A percentile compares a stretch with the other conserved stretches of the same genome.
Evolutionary conservation across 2,888 invertebrate species (phyloP).

Genomic region (Brenthis ino): DNA sequence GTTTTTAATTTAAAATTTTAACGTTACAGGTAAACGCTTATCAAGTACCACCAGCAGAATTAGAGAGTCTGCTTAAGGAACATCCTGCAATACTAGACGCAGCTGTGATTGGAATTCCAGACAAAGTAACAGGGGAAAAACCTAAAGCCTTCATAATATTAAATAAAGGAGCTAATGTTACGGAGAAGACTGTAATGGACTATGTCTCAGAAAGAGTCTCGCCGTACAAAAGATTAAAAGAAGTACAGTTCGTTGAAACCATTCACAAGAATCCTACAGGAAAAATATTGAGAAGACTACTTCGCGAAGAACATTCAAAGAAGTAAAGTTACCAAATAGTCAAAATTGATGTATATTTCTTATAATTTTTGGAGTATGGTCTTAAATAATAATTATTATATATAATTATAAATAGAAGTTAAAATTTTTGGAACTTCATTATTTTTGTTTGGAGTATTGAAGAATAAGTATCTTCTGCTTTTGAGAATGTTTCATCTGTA

Average conservation of each 20-base stretch:
- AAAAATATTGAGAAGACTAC: slow-evolving; percentile 86
- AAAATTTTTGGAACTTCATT: no score
- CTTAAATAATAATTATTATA: no score
- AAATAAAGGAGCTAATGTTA: slow-evolving; percentile 67
- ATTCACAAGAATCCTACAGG: slow-evolving; percentile 91
- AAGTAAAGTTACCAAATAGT: slow-evolving; percentile 1
- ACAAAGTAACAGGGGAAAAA: slow-evolving; percentile 86
- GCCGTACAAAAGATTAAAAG: slow-evolving; percentile 87
- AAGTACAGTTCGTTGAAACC: slow-evolving; percentile 84
- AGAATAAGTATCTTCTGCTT: no score
- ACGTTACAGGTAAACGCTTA: slow-evolving; percentile 82
- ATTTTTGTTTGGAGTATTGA: no score
- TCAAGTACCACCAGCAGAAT: slow-evolving; percentile 94
- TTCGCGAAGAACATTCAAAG: slow-evolving; percentile 61
- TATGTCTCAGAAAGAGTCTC: slow-evolving; percentile 87
- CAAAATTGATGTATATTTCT: no score
- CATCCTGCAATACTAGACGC: slow-evolving; percentile 90
- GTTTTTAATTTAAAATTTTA: neutral
- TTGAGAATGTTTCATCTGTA: no score
- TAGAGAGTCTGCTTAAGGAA: slow-evolving; percentile 87
- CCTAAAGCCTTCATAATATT: slow-evolving; percentile 88
- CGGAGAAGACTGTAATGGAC: slow-evolving; percentile 80
- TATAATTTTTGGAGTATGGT: no score
- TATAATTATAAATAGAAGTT: no score
- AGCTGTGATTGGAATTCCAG: slow-evolving; percentile 90